Evolutionary conservation across 2,888 invertebrate genomes (phyloP).

Genomic region (Pemphredon lugubris): DNA sequence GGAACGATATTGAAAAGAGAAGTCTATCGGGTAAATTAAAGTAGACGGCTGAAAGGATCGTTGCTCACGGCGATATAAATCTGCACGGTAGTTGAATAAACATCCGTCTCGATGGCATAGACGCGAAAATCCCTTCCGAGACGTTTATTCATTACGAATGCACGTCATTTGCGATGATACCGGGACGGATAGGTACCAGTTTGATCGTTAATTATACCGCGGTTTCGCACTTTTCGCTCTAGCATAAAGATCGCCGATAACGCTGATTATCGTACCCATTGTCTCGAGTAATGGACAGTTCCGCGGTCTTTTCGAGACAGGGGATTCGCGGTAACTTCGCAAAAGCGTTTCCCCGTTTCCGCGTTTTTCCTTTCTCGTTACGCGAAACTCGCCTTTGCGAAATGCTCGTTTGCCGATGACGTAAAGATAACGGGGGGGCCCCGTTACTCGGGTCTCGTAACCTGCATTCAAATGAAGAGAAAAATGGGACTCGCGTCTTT

Average conservation of each 20-base stretch:
- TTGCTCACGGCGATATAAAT: too few species aligned
- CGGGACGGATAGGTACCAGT: constrained; percentile 29
- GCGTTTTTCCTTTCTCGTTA: constrained; percentile 32
- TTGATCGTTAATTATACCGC: constrained; percentile 52
- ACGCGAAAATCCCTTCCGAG: too few species aligned
- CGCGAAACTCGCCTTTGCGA: constrained; percentile 47
- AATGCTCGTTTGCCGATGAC: constrained; percentile 49
- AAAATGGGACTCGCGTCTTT: constrained; percentile 45
- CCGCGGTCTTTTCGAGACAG: neutral
- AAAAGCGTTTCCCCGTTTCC: constrained; percentile 9
- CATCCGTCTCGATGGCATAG: constrained; percentile 6
- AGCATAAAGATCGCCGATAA: constrained; percentile 40
- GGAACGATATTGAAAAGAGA: too few species aligned
- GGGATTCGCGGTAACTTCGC: neutral
- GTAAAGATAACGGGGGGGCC: constrained; percentile 54
- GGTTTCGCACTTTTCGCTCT: constrained; percentile 33
- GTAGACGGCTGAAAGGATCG: too few species aligned
- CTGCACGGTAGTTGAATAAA: constrained; percentile 31
- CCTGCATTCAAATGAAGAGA: constrained; percentile 51
- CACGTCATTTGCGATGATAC: constrained; percentile 24
- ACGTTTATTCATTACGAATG: too few species aligned
- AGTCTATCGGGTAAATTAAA: too few species aligned
- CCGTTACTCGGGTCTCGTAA: constrained; percentile 40
- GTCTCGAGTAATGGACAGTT: constrained; percentile 9
- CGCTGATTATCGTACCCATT: constrained; percentile 47